Evolutionary conservation across 2,888 invertebrate genomes (phyloP), one percentile per base, ranked within the genome.

Genomic region (Caenorhabditis sinica): DNA sequence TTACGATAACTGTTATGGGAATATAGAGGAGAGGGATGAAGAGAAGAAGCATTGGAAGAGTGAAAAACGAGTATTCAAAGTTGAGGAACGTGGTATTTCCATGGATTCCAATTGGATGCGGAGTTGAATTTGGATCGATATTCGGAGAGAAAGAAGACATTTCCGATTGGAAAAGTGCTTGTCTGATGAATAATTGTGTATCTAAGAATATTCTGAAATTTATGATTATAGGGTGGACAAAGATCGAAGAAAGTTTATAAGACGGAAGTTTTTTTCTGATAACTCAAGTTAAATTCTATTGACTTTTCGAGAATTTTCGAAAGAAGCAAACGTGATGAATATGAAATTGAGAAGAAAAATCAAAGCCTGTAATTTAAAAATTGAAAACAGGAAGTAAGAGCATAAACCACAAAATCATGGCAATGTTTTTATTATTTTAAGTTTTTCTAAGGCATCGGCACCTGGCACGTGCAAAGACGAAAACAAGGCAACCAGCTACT

Each of bases 11-110:
- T 15, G 69, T 69, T 4, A 69, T 40, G 1, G 69, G 69, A 13
- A 69, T 69, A 43, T 79, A 79, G 6, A 79, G 6, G n/a, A 79
- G 53, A 9, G 79, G 79, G 33, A 79, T 17, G 3, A 72, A 30
- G 1, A 71, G 15, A 28, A 79, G 53, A 36, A 65, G 6, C 53
- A 72, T 68, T 6, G 79, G 79, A 61, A 69, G 40, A 6, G 65
- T 75, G 20, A 20, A 43, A 49, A 66, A 66, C 17, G 53, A 43
- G 30, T 20, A 66, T 20, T 49, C 36, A 30, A 63, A 75, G 3
- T 65, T 33, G 11, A 51, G 33, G 30, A 65, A 75, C 5, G 75
- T 66, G 0, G 43, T 28, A 43, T 75, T 75, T 25, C 75, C 75
- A 53, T 75, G 56, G n/a, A 75, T 63, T 20, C 53, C 65, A 25